Base-by-base conservation (phyloP, 2,113 vertebrate species). In the Mesitornis unicolor region DNA sequence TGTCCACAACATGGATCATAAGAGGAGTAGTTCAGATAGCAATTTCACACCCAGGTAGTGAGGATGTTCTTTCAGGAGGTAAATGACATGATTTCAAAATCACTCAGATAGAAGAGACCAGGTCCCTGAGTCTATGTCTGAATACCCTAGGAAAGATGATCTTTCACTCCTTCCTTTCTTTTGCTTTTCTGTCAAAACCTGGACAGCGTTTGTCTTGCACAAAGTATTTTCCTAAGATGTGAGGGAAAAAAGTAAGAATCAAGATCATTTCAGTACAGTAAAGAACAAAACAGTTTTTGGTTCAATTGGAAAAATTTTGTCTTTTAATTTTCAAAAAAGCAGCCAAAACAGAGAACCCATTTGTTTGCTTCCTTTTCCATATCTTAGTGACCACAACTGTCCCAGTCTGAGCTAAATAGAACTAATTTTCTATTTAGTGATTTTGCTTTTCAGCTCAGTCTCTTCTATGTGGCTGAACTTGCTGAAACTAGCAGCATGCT, bases 321-420 rank as follows among this genome's bases (percentile, higher is more conserved):
- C 22, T 83, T 65, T 40, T 7, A 26, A 38, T 94, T 63, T 24
- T 51, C 56, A 47, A n/a, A n/a, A n/a, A n/a, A n/a, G 54, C 19
- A 79, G 48, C 5, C 57, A 53, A 87, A 85, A 68, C 9, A 74
- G 47, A 87, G 24, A 82, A 76, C 22, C 21, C 68, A 19, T 31
- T 84, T 93, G n/a, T 93, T 43, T 53, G 13, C 19, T 82, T 78
- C 48, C 31, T 90, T 92, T 95, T 61, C 36, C 81, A 73, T 78
- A 82, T 92, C 84, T 94, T 79, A 73, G 45, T 83, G 53, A 77
- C 56, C 18, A 3, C 65, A 71, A n/a, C n/a, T n/a, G n/a, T n/a
- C n/a, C n/a, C n/a, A n/a, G n/a, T n/a, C n/a, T n/a, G n/a, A n/a
- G n/a, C n/a, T n/a, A n/a, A n/a, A n/a, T n/a, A n/a, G n/a, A n/a